Conservation (phyloP, 2,113 vertebrate genomes). For the Marmota flaviventris region DNA sequence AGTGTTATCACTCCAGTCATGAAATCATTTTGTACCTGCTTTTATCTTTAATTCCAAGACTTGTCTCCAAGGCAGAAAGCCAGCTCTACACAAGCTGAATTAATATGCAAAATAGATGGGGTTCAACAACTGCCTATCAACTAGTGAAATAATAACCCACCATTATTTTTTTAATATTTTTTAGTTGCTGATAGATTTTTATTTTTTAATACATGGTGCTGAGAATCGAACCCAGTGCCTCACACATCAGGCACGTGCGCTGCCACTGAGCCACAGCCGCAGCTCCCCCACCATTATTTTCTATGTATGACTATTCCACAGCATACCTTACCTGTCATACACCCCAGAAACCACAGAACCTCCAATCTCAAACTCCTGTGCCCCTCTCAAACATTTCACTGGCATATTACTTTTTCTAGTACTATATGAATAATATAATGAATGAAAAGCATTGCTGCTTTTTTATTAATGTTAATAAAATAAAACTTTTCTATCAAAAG, state of each 20-base stretch:
- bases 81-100: not conserved
- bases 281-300: not conserved
- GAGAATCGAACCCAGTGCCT: no score
- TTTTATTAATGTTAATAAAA: conserved; percentile 38
- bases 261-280: no score
- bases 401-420: not conserved
- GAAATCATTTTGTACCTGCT: not conserved
- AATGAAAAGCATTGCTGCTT: conserved; percentile 1
- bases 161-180: not conserved
- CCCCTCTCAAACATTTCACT: not conserved
- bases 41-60: conserved; percentile 54
- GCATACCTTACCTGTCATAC: not conserved
- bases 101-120: conserved; percentile 14
- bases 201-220: no score
- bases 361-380: not conserved
- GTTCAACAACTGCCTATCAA: not conserved
- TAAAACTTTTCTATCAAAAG: conserved; percentile 4
- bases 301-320: not conserved
- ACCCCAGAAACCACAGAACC: not conserved
- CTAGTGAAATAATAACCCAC: conserved; percentile 6
- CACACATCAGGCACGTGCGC: no score
- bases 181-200: no score
- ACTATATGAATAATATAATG: not conserved
- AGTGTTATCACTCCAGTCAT: not conserved
- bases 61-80: not conserved